Evolutionary conservation across 2,797 vertebrate species (phyloP).

Genomic region (Phaenicophaeus curvirostris): DNA sequence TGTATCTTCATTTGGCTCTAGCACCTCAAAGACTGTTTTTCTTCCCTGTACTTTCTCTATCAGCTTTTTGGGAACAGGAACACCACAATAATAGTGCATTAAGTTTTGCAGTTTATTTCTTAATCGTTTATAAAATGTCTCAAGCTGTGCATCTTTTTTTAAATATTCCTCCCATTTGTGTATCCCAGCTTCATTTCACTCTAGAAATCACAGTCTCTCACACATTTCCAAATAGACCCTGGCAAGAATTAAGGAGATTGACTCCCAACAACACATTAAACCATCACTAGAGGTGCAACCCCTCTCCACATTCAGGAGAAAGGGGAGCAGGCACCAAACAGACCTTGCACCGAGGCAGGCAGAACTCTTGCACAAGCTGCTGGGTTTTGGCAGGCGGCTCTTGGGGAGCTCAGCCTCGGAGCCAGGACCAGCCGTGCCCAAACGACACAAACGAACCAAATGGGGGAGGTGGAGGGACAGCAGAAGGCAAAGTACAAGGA

Average conservation of each 20-base stretch:
- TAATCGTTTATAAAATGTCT: not conserved
- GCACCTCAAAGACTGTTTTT: not conserved
- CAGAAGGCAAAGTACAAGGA: slow-evolving; percentile 56
- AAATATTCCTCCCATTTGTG: not conserved
- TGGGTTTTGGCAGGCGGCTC: not conserved
- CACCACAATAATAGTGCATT: not conserved
- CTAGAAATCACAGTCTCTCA: not conserved
- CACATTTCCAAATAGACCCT: not conserved
- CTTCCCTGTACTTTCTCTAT: not conserved
- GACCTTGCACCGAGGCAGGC: not conserved
- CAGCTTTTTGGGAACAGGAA: not conserved
- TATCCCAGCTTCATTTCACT: not conserved
- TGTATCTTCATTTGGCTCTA: not conserved
- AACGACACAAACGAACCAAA: not conserved
- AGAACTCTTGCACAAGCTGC: slow-evolving; percentile 3
- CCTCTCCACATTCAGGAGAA: not conserved
- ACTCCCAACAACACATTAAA: not conserved
- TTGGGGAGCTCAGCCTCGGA: not conserved
- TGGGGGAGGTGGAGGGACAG: not conserved
- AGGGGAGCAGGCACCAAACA: not conserved
- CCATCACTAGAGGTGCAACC: not conserved
- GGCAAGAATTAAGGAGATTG: not conserved
- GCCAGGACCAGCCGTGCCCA: not conserved
- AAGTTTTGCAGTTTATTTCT: not conserved
- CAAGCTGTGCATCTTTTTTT: not conserved